Base-by-base conservation (phyloP, 2,888 invertebrate genomes). In the Folsomia candida region DNA sequence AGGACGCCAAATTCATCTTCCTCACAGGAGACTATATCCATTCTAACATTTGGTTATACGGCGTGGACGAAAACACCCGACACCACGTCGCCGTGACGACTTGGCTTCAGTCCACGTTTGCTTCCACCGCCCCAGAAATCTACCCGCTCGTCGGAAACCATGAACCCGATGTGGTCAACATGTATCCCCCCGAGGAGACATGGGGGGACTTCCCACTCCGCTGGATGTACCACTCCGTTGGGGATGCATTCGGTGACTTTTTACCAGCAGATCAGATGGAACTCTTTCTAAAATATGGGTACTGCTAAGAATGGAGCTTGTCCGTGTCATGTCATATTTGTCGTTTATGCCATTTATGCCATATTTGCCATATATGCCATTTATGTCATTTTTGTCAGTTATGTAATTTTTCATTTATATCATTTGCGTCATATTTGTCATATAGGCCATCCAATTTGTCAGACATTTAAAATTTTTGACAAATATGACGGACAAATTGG, bases 11-110 rank as follows among this genome's bases (percentile, higher is more conserved):
- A 76, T 86, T 87, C 27, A 85, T 95, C 3, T 90, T 93, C 80
- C 91, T 91, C 82, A 92, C 94, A 24, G 96, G 96, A 1, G 96
- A 96, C 81, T 87, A 92, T 3, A 88, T 94, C 59, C 90, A 93
- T 79, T 95, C 95, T 81, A 89, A 90, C 75, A 87, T 93, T n/a
- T 97, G 96, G 95, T 88, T 89, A 78, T 94, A 94, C 2, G 87
- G 89, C 0, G 84, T 85, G 37, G 85, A 86, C 60, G 84, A 86
- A 75, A 93, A 93, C 80, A 83, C 85, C 1, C 83, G 86, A 0
- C 86, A 87, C 75, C 86, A 91, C 64, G 81, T 81, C 4, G 84
- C 86, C 75, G 83, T 88, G 6, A 86, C 87, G 57, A 81, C 84
- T 0, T 84, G 86, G 78, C 81, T 90, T 58, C 83, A 84, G 54